Evolutionary conservation across 1,140 invertebrate species (phyloP).

Genomic region (Gryon sp.): DNA sequence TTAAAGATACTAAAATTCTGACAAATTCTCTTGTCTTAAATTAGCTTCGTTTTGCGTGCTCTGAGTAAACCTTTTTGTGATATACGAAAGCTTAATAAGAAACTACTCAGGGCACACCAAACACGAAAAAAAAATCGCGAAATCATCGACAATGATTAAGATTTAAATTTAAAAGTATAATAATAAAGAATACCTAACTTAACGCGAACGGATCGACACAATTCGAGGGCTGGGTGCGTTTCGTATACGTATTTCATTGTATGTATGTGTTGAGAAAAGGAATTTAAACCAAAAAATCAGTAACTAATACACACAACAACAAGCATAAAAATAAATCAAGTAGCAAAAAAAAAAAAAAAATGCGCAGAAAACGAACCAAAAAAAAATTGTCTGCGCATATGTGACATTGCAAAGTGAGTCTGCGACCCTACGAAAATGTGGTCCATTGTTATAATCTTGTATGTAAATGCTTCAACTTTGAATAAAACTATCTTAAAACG

Average conservation of each 20-base stretch:
- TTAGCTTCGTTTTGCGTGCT: conserved; percentile 49
- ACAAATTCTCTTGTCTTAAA: conserved; percentile 56
- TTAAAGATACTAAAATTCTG: conserved; percentile 54
- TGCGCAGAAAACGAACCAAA: neutral
- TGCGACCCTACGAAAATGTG: conserved; percentile 62
- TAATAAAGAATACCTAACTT: neutral
- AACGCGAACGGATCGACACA: conserved; percentile 11
- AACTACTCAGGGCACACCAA: conserved; percentile 40
- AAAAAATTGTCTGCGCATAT: conserved; percentile 49
- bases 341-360: neutral
- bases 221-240: conserved; percentile 53
- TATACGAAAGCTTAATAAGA: conserved; percentile 57
- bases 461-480: conserved; percentile 75
- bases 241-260: conserved; percentile 56
- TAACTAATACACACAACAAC: conserved; percentile 1
- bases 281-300: neutral
- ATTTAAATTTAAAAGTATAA: conserved; percentile 15
- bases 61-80: conserved; percentile 60
- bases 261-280: conserved; percentile 19
- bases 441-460: conserved; percentile 65
- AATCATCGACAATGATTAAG: conserved; percentile 49
- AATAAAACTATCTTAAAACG: conserved; percentile 72
- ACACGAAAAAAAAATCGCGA: conserved; percentile 37
- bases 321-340: neutral
- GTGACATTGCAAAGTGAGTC: conserved; percentile 52